Evolutionary conservation across 92 coral and sea anemone species (phyloP).

Genomic region (Scolanthus callimorphus): DNA sequence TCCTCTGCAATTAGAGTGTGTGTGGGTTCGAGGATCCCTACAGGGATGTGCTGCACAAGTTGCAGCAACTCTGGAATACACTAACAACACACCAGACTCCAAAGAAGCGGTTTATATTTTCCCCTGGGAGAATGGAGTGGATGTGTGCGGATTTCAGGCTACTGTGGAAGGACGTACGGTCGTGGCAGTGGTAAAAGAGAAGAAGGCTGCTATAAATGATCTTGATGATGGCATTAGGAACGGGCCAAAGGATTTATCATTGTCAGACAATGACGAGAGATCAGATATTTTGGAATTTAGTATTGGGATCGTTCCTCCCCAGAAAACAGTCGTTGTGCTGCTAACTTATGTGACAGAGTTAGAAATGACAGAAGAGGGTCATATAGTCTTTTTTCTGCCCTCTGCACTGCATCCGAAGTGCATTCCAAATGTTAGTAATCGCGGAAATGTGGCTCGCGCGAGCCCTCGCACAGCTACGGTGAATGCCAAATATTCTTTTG

Average conservation of each 20-base stretch:
- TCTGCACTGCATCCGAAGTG: slow-evolving; percentile 84
- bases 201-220: slow-evolving; percentile 66
- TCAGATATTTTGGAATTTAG: slow-evolving; percentile 74
- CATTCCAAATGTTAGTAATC: slow-evolving; percentile 48
- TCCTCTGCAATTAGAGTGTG: slow-evolving; percentile 65
- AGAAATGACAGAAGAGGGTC: slow-evolving; percentile 73
- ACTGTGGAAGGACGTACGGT: slow-evolving; percentile 76
- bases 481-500: slow-evolving; percentile 56
- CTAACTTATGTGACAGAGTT: slow-evolving; percentile 75
- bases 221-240: slow-evolving; percentile 72
- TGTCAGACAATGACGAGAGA: slow-evolving; percentile 73
- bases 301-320: slow-evolving; percentile 83
- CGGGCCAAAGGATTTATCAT: slow-evolving; percentile 60
- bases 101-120: slow-evolving; percentile 76
- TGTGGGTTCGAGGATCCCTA: slow-evolving; percentile 56
- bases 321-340: slow-evolving; percentile 59
- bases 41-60: slow-evolving; percentile 83
- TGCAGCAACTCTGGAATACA: slow-evolving; percentile 73
- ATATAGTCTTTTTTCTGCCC: slow-evolving; percentile 74
- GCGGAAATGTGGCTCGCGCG: slow-evolving; percentile 29
- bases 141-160: slow-evolving; percentile 88
- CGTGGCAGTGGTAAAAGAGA: slow-evolving; percentile 74
- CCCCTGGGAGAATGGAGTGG: slow-evolving; percentile 66
- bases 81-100: slow-evolving; percentile 62
- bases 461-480: slow-evolving; percentile 36